These are phyloP conservation scores for Arion vulgaris DNA, from an alignment of 1,140 invertebrate genomes.

Conservation along the genomic window DNA sequence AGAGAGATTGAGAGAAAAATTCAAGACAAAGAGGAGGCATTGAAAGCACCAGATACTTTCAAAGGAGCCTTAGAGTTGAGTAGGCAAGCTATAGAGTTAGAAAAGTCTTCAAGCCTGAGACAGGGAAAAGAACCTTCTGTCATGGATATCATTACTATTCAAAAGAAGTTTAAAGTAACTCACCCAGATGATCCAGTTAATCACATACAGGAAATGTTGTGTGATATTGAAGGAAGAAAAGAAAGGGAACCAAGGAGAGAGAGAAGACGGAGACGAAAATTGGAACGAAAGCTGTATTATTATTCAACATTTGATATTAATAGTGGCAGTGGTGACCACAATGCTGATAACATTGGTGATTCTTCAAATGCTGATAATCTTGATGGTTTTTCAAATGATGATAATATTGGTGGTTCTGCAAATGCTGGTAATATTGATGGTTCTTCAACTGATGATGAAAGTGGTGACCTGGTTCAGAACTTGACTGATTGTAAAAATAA, in stretches of 20 bases:
- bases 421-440: neutral
- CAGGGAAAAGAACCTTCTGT: constrained; percentile 2
- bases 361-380: neutral
- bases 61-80: constrained; percentile 25
- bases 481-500: too few species aligned
- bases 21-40: constrained; percentile 19
- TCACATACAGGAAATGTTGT: constrained; percentile 22
- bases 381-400: neutral
- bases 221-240: constrained; percentile 24
- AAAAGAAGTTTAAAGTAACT: constrained; percentile 8
- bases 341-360: neutral
- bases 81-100: constrained; percentile 16
- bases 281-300: constrained; percentile 24
- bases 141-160: neutral
- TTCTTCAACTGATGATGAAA: neutral
- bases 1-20: constrained; percentile 37
- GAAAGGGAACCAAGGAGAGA: constrained; percentile 30
- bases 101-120: neutral
- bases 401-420: neutral
- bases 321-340: constrained; percentile 18
- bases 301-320: constrained; percentile 40
- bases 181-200: constrained; percentile 39
- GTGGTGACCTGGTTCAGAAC: neutral
- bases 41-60: constrained; percentile 18
- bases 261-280: constrained; percentile 31